phyloP scores from a whole-genome alignment of 53 echinoderm and acorn worm species.

The Antedon mediterranea region DNA sequence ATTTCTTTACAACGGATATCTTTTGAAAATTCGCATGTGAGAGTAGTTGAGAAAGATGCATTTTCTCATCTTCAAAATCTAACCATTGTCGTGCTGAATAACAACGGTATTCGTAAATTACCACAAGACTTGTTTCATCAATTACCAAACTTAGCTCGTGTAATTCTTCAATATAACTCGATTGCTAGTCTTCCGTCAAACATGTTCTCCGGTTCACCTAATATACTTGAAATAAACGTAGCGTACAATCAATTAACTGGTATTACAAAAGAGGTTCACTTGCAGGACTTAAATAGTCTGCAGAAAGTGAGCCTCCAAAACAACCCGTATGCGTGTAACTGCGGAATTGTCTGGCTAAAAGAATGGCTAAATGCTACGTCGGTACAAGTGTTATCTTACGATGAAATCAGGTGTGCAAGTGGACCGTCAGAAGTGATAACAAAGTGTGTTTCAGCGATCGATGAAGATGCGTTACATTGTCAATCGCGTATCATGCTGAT shows the following conservation, averaged over 20 bases:
- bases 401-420: neutral
- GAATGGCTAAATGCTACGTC: neutral
- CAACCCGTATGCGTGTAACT: neutral
- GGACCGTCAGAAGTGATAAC: neutral
- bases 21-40: neutral
- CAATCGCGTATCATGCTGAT: neutral
- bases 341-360: neutral
- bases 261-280: neutral
- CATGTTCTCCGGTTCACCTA: neutral
- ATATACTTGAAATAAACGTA: neutral
- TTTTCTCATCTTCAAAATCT: neutral
- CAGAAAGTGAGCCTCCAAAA: neutral
- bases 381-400: neutral
- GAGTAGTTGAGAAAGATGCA: neutral
- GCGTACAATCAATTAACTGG: neutral
- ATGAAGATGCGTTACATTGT: neutral
- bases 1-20: neutral
- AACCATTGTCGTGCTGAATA: neutral
- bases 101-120: neutral
- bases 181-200: neutral
- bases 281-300: neutral
- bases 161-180: neutral
- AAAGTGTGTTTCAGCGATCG: neutral
- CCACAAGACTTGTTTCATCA: neutral
- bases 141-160: neutral